Evolutionary conservation across 2,797 vertebrate species (phyloP), one percentile per base, ranked within the genome.

Genomic region (Enteromius paludinosus): DNA sequence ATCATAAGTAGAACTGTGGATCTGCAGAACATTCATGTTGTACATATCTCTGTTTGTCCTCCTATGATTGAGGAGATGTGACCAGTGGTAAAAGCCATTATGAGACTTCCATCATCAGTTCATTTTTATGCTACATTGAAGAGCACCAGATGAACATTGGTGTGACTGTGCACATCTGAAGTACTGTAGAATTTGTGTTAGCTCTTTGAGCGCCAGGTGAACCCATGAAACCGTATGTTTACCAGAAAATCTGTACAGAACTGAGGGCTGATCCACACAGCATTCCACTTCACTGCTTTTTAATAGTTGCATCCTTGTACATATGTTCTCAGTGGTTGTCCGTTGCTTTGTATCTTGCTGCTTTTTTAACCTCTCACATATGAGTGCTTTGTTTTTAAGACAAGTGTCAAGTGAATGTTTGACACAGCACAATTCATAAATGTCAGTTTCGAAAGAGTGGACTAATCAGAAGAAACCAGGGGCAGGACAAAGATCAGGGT

Each of bases 101-200:
- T 79, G 79, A 87, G 66, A 88, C 86, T 77, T 81, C 81, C 52
- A 89, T 38, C 59, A 82, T 85, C 77, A 79, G 62, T 87, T 87
- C 82, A 84, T 78, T 72, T 89, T 87, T 83, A 68, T 79, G 83
- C 91, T 91, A 85, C 87, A 89, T 89, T 90, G 86, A 81, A 90
- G 88, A 87, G 90, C 30, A 15, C 86, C 75, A 84, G 83, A 85
- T 86, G 87, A 85, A 87, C 89, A 90, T 65, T 93, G 94, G 93
- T 93, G 84, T 93, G 92, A 94, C 93, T 94, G 18, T 88, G 82
- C 85, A 85, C 84, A 81, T 82, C 62, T 65, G 54, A 68, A 74
- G 77, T 68, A 78, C 82, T 73, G 49, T 62, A 66, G 38, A 59
- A 23, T 68, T 62, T 61, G 47, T 7, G 12, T 81, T 20, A 47